Evolutionary conservation across 2,888 invertebrate species (phyloP), one percentile per base, ranked within the genome.

Genomic region (Tiliacea aurago): DNA sequence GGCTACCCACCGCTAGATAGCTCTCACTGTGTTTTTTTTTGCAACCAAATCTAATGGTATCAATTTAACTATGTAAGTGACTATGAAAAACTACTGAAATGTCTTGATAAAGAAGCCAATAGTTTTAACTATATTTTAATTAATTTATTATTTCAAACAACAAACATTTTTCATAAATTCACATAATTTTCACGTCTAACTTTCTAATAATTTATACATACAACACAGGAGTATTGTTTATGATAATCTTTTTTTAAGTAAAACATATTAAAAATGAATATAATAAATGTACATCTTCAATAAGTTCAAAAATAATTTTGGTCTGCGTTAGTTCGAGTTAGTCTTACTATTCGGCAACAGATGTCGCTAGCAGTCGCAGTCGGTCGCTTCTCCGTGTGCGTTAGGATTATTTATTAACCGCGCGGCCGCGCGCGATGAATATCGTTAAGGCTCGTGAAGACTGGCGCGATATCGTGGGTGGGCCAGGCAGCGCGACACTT

Each of bases 301-400:
- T n/a, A 1, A 45, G 11, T 37, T 23, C 0, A 45, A 13, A 58
- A n/a, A 20, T 0, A 6, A 10, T 15, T 41, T n/a, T 11, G n/a
- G 13, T 55, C 28, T 41, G 10, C 9, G 4, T 18, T 41, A 28
- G n/a, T 43, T 53, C 10, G 1, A 33, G 33, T 49, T 73, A 81
- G 77, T 80, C 4, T 51, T 4, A 23, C 86, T 86, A 94, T 91
- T 87, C 93, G 88, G 75, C 80, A 88, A 87, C 56, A 95, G 95
- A 92, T 94, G 94, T 90, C 93, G 92, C 80, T 86, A 87, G 80
- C 4, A 28, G 90, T 88, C 3, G 28, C 45, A 13, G 28, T 43
- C 2, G 2, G 37, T 18, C 18, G 51, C 45, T 23, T 6, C 49
- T 49, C 15, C 6, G 49, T n/a, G 56, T n/a, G 15, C 64, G 51